Conservation (phyloP, 2,888 invertebrate genomes). For the Blastobasis lacticolella region DNA sequence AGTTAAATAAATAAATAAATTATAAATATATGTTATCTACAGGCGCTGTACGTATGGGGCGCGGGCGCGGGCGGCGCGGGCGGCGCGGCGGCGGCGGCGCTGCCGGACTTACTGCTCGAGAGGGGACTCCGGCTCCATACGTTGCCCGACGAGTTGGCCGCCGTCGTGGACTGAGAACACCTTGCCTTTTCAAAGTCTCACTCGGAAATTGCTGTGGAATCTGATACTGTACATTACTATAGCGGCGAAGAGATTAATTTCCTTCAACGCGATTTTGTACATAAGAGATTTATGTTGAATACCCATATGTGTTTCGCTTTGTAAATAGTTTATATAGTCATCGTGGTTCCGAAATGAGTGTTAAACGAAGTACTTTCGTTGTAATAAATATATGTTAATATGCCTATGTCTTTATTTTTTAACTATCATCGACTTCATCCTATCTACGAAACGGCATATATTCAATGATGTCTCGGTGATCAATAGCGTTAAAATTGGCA, state of each 20-base stretch:
- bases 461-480: too few relatives aligned
- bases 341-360: neutral
- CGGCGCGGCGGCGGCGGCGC: conserved; percentile 70
- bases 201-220: neutral
- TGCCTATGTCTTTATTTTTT: too few relatives aligned
- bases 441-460: too few relatives aligned
- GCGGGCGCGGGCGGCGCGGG: conserved; percentile 29
- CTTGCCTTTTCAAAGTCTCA: neutral
- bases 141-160: conserved; percentile 80
- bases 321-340: neutral
- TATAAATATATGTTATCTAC: neutral
- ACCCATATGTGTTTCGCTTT: neutral
- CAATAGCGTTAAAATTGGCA: too few relatives aligned
- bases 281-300: neutral
- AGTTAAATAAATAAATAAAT: neutral
- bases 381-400: too few relatives aligned
- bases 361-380: too few relatives aligned
- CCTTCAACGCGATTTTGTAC: too few relatives aligned
- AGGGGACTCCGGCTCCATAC: conserved; percentile 83
- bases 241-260: neutral
- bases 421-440: too few relatives aligned
- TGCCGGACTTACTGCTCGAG: conserved; percentile 84
- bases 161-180: neutral
- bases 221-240: neutral
- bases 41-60: conserved; percentile 42